Evolutionary conservation across 1,140 invertebrate genomes (phyloP).

Genomic region (Drosophila pectinifera): DNA sequence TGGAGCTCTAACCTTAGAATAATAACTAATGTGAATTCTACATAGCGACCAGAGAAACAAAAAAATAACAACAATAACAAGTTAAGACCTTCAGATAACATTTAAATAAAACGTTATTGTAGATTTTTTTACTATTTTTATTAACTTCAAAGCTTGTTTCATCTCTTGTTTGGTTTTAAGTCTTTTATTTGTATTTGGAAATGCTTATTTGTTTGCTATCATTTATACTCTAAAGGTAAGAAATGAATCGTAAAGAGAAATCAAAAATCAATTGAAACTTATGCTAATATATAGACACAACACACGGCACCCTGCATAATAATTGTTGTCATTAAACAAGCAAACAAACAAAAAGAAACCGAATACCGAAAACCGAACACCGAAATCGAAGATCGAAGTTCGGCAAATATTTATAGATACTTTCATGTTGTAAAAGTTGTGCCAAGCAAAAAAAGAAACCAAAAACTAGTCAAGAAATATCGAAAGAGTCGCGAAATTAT

Average conservation of each 20-base stretch:
- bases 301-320: slow-evolving; percentile 51
- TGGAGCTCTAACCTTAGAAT: slow-evolving; percentile 27
- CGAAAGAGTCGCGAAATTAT: slow-evolving; percentile 42
- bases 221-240: slow-evolving; percentile 73
- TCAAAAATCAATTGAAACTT: slow-evolving; percentile 48
- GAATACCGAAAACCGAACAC: slow-evolving; percentile 12
- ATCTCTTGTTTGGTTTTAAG: slow-evolving; percentile 29
- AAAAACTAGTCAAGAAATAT: slow-evolving; percentile 48
- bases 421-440: slow-evolving; percentile 80
- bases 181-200: slow-evolving; percentile 42
- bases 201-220: slow-evolving; percentile 54
- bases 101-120: slow-evolving; percentile 44
- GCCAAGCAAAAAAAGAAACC: slow-evolving; percentile 66
- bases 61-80: slow-evolving; percentile 36
- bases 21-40: slow-evolving; percentile 67
- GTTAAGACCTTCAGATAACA: slow-evolving; percentile 24
- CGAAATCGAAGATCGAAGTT: slow-evolving; percentile 2
- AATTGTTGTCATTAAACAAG: slow-evolving; percentile 58
- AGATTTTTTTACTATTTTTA: slow-evolving; percentile 50
- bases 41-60: slow-evolving; percentile 64
- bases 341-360: slow-evolving; percentile 8
- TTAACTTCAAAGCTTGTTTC: slow-evolving; percentile 63
- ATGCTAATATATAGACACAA: slow-evolving; percentile 52
- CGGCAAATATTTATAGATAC: slow-evolving; percentile 47
- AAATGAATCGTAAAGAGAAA: slow-evolving; percentile 42